phyloP scores from a whole-genome alignment of 1,140 invertebrate species.

The Sarcophaga bullata region DNA sequence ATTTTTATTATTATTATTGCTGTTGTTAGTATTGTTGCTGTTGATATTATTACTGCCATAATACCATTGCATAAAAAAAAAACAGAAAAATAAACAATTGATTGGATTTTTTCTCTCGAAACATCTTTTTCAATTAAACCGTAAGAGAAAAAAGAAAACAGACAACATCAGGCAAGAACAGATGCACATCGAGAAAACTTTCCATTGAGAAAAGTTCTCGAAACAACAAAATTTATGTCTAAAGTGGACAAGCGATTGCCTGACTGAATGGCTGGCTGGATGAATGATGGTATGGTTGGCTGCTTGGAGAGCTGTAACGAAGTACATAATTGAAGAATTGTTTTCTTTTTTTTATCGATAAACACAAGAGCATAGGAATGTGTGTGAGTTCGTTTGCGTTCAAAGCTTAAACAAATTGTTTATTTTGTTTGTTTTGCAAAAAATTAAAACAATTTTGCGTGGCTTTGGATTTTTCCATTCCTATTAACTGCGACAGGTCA shows the following conservation, averaged over 20 bases:
- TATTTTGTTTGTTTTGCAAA: slow-evolving; percentile 1
- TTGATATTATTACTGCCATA: too few relatives aligned
- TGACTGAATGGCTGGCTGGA: too few relatives aligned
- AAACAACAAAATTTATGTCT: not conserved
- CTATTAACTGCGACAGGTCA: not conserved
- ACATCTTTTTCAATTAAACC: slow-evolving; percentile 2
- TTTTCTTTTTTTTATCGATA: too few relatives aligned
- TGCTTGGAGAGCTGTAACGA: too few relatives aligned
- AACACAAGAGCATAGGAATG: too few relatives aligned
- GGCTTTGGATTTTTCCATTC: not conserved
- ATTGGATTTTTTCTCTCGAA: too few relatives aligned
- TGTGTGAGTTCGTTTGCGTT: not conserved
- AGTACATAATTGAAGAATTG: too few relatives aligned
- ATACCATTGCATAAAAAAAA: not conserved
- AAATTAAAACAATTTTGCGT: not conserved
- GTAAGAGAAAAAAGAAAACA: too few relatives aligned
- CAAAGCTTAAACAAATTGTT: not conserved
- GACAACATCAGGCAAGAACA: too few relatives aligned
- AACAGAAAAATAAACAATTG: not conserved
- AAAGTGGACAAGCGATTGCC: too few relatives aligned
- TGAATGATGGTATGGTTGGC: too few relatives aligned
- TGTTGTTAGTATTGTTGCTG: too few relatives aligned
- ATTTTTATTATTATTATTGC: not conserved
- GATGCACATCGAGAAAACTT: not conserved
- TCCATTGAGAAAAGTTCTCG: not conserved